Conservation (phyloP, 92 coral and sea anemone genomes). For the Siderastrea siderea region DNA sequence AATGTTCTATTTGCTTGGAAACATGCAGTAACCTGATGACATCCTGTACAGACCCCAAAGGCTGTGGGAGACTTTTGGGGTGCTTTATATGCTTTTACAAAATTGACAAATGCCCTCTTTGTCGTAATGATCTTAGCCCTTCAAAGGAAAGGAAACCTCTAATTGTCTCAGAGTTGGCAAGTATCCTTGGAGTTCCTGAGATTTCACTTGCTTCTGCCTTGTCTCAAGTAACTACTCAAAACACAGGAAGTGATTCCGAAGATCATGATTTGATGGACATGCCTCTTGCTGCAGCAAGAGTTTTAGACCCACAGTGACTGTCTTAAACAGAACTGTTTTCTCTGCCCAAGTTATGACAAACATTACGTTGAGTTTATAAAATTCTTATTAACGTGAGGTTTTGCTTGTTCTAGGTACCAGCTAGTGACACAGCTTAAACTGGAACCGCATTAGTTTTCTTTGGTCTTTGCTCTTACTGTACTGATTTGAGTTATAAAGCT, state of each 20-base stretch:
- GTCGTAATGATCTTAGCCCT: constrained; percentile 19
- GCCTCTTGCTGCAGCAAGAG: constrained; percentile 12
- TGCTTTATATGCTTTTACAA: constrained; percentile 35
- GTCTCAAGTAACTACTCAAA: too few species aligned
- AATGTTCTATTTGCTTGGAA: constrained; percentile 36
- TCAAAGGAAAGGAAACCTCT: constrained; percentile 22
- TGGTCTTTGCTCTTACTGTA: too few species aligned
- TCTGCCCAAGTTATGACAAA: too few species aligned
- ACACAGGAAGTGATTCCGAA: not conserved
- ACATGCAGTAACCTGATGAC: constrained; percentile 47
- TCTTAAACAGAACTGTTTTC: not conserved
- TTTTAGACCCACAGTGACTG: not conserved
- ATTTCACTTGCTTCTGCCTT: too few species aligned
- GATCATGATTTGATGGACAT: not conserved
- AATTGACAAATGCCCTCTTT: constrained; percentile 30
- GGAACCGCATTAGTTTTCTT: too few species aligned
- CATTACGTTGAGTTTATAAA: too few species aligned
- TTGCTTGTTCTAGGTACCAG: too few species aligned
- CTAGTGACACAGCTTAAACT: too few species aligned
- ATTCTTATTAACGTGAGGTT: too few species aligned
- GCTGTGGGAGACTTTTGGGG: constrained; percentile 49
- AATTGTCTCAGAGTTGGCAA: constrained; percentile 18
- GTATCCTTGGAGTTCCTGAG: constrained; percentile 35
- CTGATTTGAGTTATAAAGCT: too few species aligned
- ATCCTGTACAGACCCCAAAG: constrained; percentile 35